Evolutionary conservation across 2,888 invertebrate genomes (phyloP).

Genomic region (Hirtodrosophila alboralis): DNA sequence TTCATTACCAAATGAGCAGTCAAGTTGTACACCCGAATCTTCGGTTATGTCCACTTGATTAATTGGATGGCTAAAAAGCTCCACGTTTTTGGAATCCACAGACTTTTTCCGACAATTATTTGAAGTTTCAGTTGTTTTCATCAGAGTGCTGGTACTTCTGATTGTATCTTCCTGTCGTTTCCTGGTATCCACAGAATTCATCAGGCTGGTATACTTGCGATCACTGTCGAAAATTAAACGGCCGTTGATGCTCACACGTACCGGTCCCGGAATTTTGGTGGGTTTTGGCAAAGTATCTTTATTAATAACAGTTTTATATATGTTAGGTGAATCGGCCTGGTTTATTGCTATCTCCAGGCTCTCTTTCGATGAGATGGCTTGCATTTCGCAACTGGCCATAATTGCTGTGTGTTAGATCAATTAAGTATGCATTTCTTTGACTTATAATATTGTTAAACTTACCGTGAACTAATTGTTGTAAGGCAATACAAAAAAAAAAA

Average conservation of each 20-base stretch:
- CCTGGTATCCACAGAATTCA: slow-evolving; percentile 1
- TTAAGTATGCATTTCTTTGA: not conserved
- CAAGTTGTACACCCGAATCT: slow-evolving; percentile 51
- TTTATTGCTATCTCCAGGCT: slow-evolving; percentile 10
- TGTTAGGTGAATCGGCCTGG: not conserved
- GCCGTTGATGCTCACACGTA: slow-evolving; percentile 14
- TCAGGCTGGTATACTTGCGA: slow-evolving; percentile 43
- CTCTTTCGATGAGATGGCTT: slow-evolving; percentile 37
- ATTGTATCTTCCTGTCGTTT: slow-evolving; percentile 1
- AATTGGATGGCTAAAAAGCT: slow-evolving; percentile 3
- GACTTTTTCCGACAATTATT: not conserved
- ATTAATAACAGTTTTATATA: not conserved
- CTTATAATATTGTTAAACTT: slow-evolving; percentile 19
- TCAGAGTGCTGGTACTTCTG: slow-evolving; percentile 6
- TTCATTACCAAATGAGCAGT: slow-evolving; percentile 44
- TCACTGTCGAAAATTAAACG: slow-evolving; percentile 5
- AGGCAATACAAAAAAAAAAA: slow-evolving; percentile 51
- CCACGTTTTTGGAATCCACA: slow-evolving; percentile 1
- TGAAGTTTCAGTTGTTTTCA: slow-evolving; percentile 48
- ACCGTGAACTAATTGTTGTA: slow-evolving; percentile 57
- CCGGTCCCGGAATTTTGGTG: slow-evolving; percentile 55
- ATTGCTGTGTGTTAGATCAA: slow-evolving; percentile 24
- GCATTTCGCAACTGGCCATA: slow-evolving; percentile 62
- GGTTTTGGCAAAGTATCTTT: slow-evolving; percentile 3
- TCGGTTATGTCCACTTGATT: slow-evolving; percentile 13